Conservation (phyloP, 1,140 invertebrate species). For the Chionoecetes opilio region DNA sequence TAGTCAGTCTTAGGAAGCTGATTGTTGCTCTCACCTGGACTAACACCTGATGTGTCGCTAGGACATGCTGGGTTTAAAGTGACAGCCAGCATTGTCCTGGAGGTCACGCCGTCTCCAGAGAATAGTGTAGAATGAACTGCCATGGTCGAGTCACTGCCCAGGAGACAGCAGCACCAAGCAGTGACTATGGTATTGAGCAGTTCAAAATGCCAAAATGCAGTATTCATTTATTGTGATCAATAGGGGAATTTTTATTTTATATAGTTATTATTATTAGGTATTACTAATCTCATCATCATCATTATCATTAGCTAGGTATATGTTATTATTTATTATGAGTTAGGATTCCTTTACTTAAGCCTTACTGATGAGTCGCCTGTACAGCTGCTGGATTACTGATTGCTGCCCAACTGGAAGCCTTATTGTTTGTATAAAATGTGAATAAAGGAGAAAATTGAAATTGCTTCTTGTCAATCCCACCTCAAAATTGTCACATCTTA, state of each 20-base stretch:
- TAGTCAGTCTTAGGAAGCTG: neutral
- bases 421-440: constrained; percentile 77
- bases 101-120: neutral
- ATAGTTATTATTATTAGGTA: constrained; percentile 11
- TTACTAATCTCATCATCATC: constrained; percentile 71
- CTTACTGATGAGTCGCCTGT: constrained; percentile 55
- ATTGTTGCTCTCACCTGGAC: neutral
- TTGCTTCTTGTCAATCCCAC: too few relatives aligned
- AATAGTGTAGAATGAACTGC: constrained; percentile 63
- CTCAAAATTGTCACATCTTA: too few relatives aligned
- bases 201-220: constrained; percentile 74
- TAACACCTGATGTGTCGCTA: neutral
- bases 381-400: constrained; percentile 58
- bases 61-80: neutral
- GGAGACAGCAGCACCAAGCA: constrained; percentile 36
- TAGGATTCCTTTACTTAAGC: constrained; percentile 34
- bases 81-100: neutral
- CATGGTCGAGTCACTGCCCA: constrained; percentile 78
- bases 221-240: constrained; percentile 78
- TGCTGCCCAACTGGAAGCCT: constrained; percentile 56
- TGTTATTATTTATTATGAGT: constrained; percentile 74
- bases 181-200: constrained; percentile 77
- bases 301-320: constrained; percentile 67
- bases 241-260: constrained; percentile 46
- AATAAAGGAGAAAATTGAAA: constrained; percentile 68